Evolutionary conservation across 2,797 vertebrate genomes (phyloP).

Genomic region (Epinephelus coioides): DNA sequence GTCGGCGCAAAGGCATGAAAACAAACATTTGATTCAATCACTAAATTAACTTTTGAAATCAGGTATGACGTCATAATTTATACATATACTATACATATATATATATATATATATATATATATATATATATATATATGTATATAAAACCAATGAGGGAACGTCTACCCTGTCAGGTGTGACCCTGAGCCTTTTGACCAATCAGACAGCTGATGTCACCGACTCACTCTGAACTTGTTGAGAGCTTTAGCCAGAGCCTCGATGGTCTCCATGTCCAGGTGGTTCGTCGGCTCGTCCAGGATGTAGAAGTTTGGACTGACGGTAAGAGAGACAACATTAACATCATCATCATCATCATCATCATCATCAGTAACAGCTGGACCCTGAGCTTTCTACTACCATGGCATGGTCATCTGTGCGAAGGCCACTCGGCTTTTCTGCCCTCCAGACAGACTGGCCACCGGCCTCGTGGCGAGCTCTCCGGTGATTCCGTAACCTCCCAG

Average conservation of each 20-base stretch:
- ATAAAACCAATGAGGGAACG: too few species aligned
- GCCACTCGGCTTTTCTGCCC: conserved; percentile 98
- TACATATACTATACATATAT: too few species aligned
- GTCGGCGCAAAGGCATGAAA: too few species aligned
- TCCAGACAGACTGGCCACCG: conserved; percentile 94
- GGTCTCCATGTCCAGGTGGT: conserved; percentile 99
- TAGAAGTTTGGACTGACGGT: conserved; percentile 96
- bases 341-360: background rate
- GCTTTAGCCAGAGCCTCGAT: conserved; percentile 95
- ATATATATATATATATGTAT: too few species aligned
- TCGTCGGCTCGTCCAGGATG: conserved; percentile 96
- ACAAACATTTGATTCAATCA: too few species aligned
- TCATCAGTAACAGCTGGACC: background rate
- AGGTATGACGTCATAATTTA: too few species aligned
- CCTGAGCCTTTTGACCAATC: too few species aligned
- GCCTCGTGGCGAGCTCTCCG: conserved; percentile 92
- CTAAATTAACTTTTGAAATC: too few species aligned
- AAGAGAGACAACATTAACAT: conserved; percentile 8
- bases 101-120: too few species aligned
- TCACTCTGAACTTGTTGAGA: conserved; percentile 92
- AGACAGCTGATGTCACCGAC: background rate
- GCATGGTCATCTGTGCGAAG: conserved; percentile 99
- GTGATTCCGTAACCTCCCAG: conserved; percentile 96
- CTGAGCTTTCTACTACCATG: conserved; percentile 82
- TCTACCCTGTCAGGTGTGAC: background rate